Evolutionary conservation across 2,888 invertebrate species (phyloP), one percentile per base, ranked within the genome.

Genomic region (Lottia scabra): DNA sequence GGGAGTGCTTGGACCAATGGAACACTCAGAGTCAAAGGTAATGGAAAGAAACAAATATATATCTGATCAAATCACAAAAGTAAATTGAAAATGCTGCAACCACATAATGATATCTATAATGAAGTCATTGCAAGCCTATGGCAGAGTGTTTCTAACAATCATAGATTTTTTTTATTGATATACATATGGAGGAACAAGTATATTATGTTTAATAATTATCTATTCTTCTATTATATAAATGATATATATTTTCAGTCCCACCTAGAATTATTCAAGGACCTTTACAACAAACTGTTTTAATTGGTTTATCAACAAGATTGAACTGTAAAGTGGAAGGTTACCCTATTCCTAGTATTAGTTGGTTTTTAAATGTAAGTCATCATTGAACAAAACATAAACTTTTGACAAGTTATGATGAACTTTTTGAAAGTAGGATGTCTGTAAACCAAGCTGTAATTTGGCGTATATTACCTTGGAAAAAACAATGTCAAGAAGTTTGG

Each of bases 351-450:
- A 68, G 63, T 0, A 71, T 85, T 15, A 70, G 73, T 8, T 87
- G 87, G 87, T 71, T 79, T 19, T 85, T 80, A 71, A 87, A 87
- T 81, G 87, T 86, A 78, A 81, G 83, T 75, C 15, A 8, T 15
- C 1, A 23, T 4, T 38, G n/a, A 38, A 8, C 10, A 8, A 8
- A 8, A 8, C 10, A 8, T 38, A 6, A 38, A 38, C 5, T 38
- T 8, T 38, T 30, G 10, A 38, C 43, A 19, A 19, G 23, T 23
- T 27, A 43, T 68, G 56, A n/a, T 27, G 26, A 16, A 23, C n/a
- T 68, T 10, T 56, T 30, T 68, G 4, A 23, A 27, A 4, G 3
- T 45, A 19, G 1, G 26, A 19, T 46, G 63, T 19, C 13, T 16
- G n/a, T 62, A n/a, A n/a, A n/a, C n/a, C n/a, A n/a, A n/a, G n/a